These are phyloP conservation scores for Molanna angustata DNA, from an alignment of 2,888 invertebrate species.

Conservation along the genomic window DNA sequence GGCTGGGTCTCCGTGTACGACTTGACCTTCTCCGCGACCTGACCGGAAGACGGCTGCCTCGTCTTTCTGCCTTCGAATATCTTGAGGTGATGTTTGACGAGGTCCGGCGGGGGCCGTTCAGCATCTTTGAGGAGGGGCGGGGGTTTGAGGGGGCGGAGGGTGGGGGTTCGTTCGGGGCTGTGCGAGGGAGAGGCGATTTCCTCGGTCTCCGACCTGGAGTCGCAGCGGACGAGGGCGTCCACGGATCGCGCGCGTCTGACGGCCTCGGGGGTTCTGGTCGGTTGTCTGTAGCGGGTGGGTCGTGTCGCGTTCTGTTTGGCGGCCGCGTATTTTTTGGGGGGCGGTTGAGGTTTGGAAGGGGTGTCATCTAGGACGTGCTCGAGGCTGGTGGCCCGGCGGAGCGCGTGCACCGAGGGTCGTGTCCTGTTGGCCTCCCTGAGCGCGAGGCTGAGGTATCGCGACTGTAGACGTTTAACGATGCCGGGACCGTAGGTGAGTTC, in stretches of 20 bases:
- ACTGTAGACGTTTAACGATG: conserved; percentile 83
- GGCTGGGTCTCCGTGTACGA: conserved; percentile 20
- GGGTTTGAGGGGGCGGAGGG: conserved; percentile 54
- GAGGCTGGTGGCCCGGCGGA: conserved; percentile 79
- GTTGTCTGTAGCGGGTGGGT: conserved; percentile 42
- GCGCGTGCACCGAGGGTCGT: conserved; percentile 63
- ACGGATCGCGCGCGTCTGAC: conserved; percentile 85
- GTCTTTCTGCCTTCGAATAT: conserved; percentile 72
- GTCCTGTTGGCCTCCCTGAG: conserved; percentile 67
- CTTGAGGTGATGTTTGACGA: conserved; percentile 80
- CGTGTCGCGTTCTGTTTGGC: conserved; percentile 37
- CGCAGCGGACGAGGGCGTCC: conserved; percentile 73
- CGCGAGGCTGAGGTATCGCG: conserved; percentile 82
- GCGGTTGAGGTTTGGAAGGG: conserved; percentile 20
- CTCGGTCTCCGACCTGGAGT: conserved; percentile 50
- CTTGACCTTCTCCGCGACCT: conserved; percentile 41
- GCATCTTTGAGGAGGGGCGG: conserved; percentile 66
- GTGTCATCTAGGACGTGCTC: conserved; percentile 77
- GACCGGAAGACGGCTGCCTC: conserved; percentile 48
- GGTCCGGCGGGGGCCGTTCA: conserved; percentile 84
- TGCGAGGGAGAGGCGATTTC: conserved; percentile 55
- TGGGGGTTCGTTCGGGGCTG: conserved; percentile 36
- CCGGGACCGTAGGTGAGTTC: conserved; percentile 89
- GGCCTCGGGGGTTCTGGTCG: conserved; percentile 53
- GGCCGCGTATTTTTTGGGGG: conserved; percentile 30